Evolutionary conservation across 1,140 invertebrate genomes (phyloP).

Genomic region (Macrotrachela quadricornifera): DNA sequence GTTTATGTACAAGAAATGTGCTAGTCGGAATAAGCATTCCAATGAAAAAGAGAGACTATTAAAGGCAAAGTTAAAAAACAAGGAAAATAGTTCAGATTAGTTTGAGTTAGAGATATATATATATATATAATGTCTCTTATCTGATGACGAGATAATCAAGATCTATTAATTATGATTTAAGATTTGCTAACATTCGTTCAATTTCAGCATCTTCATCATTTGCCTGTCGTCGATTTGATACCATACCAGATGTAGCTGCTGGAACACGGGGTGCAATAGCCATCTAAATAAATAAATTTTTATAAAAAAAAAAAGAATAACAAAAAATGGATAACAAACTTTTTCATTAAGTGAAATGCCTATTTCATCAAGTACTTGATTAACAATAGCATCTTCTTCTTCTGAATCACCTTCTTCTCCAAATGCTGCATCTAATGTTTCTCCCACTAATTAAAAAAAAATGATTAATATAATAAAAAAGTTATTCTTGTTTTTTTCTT

Average conservation of each 20-base stretch:
- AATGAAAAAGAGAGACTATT: no score
- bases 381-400: constrained; percentile 60
- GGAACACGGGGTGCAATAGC: not conserved
- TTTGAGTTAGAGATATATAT: not conserved
- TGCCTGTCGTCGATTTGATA: not conserved
- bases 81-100: no score
- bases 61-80: no score
- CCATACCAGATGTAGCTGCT: not conserved
- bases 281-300: not conserved
- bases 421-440: constrained; percentile 68
- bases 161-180: not conserved
- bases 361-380: constrained; percentile 74
- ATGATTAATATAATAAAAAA: not conserved
- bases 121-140: no score
- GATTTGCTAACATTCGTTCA: constrained; percentile 1
- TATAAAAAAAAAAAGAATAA: not conserved
- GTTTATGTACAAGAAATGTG: no score
- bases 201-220: constrained; percentile 2
- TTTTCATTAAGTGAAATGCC: constrained; percentile 77
- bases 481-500: not conserved
- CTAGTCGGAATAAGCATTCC: no score
- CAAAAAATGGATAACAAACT: constrained; percentile 32
- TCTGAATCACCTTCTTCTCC: constrained; percentile 69
- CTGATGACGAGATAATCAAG: not conserved
- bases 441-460: constrained; percentile 46